These are phyloP conservation scores for Hipparchia sbordonii DNA, from an alignment of 2,888 invertebrate genomes.

Conservation along the genomic window DNA sequence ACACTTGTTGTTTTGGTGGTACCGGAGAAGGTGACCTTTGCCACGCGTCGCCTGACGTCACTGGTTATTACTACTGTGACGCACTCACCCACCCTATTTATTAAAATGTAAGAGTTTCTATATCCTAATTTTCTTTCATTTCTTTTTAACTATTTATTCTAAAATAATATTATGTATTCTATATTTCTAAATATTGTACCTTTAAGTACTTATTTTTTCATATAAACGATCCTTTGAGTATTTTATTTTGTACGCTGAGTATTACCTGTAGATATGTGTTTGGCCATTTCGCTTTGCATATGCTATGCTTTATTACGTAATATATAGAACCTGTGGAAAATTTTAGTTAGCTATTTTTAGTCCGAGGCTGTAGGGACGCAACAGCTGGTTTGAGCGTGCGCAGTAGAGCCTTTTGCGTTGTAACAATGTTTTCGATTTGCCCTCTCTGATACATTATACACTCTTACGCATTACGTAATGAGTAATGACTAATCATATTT, in stretches of 20 bases:
- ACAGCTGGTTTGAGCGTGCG: conserved; percentile 36
- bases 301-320: neutral
- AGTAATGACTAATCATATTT: conserved; percentile 1
- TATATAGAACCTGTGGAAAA: neutral
- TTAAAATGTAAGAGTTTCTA: conserved; percentile 30
- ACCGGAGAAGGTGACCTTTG: conserved; percentile 34
- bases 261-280: neutral
- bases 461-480: neutral
- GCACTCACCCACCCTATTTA: conserved; percentile 24
- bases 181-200: neutral
- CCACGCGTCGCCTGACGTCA: conserved; percentile 30
- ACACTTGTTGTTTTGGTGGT: conserved; percentile 22
- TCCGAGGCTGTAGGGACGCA: conserved; percentile 19
- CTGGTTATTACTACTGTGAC: conserved; percentile 25
- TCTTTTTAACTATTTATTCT: neutral
- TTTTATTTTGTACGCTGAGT: neutral
- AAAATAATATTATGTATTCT: neutral
- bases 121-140: conserved; percentile 10
- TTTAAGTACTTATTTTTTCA: neutral
- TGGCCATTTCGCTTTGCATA: neutral
- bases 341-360: conserved; percentile 22
- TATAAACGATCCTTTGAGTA: neutral
- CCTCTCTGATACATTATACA: neutral
- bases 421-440: conserved; percentile 5
- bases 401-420: conserved; percentile 11